A percentile compares a stretch with the other conserved stretches of the same genome.
These are phyloP conservation scores for Narcine bancroftii DNA, from an alignment of 2,113 vertebrate species.

Conservation along the genomic window DNA sequence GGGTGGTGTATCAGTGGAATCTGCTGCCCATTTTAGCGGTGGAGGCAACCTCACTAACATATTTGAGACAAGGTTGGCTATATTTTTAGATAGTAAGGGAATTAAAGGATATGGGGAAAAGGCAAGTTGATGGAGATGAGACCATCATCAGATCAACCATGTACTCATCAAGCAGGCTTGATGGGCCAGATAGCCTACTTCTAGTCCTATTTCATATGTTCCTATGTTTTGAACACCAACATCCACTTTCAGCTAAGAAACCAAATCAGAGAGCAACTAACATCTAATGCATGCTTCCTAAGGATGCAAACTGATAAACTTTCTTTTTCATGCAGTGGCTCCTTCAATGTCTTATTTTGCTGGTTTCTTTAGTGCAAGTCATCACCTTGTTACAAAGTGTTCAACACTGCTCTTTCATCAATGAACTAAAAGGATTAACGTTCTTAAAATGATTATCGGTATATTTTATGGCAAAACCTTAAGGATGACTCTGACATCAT, in stretches of 20 bases:
- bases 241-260: background rate
- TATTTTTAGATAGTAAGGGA: too few relatives aligned
- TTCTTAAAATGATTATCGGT: background rate
- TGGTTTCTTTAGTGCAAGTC: background rate
- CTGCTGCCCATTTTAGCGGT: too few relatives aligned
- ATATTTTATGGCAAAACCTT: background rate
- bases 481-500: background rate
- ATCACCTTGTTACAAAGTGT: background rate
- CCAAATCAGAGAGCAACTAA: background rate
- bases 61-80: too few relatives aligned
- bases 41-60: too few relatives aligned
- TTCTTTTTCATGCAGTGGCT: background rate
- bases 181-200: too few relatives aligned
- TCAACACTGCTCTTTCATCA: background rate
- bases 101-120: too few relatives aligned
- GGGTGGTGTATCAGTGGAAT: too few relatives aligned
- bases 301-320: background rate
- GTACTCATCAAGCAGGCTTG: too few relatives aligned
- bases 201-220: too few relatives aligned
- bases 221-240: constrained; percentile 6
- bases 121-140: too few relatives aligned
- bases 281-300: background rate
- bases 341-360: background rate
- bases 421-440: background rate
- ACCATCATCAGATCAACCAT: too few relatives aligned